Percentiles rank a stretch among this genome's conserved stretches.
Evolutionary conservation across 2,888 invertebrate genomes (phyloP).

Genomic region (Leucophenga montana): DNA sequence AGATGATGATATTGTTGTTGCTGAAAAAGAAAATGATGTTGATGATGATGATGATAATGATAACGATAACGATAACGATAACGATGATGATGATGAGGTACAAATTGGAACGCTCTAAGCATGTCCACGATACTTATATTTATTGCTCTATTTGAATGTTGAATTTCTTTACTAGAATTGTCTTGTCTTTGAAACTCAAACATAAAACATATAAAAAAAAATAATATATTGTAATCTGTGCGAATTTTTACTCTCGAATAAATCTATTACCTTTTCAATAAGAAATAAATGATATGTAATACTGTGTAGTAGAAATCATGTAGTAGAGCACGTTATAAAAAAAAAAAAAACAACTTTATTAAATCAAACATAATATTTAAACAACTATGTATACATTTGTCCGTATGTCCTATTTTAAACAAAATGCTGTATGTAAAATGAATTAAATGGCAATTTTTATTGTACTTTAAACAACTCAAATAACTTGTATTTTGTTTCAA

Average conservation of each 20-base stretch:
- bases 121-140: no score
- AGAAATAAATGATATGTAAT: not conserved
- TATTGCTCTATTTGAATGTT: slow-evolving; percentile 38
- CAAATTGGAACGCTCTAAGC: slow-evolving; percentile 72
- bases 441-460: slow-evolving; percentile 29
- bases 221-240: no score
- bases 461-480: slow-evolving; percentile 32
- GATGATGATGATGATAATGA: slow-evolving; percentile 52
- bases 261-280: no score
- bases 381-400: no score
- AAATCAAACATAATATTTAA: no score
- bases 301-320: not conserved
- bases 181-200: slow-evolving; percentile 8
- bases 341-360: no score
- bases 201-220: not conserved
- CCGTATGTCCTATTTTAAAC: not conserved
- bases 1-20: slow-evolving; percentile 9
- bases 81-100: slow-evolving; percentile 72
- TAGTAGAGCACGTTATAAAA: no score
- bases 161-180: slow-evolving; percentile 29
- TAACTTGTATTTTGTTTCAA: not conserved
- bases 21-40: slow-evolving; percentile 22
- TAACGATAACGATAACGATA: slow-evolving; percentile 59
- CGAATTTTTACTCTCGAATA: no score
- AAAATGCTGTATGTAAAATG: not conserved